These are phyloP conservation scores for Plectropomus leopardus DNA, from an alignment of 2,113 vertebrate genomes.

Conservation along the genomic window DNA sequence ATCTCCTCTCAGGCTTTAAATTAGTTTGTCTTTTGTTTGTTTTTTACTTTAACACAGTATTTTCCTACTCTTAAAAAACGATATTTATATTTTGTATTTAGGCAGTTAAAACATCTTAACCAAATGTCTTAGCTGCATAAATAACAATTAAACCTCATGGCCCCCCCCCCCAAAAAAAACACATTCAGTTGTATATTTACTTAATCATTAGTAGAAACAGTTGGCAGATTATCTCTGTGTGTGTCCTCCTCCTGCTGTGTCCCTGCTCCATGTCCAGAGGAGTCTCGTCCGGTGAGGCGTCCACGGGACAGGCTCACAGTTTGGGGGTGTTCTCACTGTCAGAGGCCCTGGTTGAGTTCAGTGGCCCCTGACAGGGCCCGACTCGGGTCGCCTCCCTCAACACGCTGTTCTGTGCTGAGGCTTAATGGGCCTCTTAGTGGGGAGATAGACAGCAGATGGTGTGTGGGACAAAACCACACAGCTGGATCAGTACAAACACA, in stretches of 20 bases:
- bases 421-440: not conserved
- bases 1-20: not conserved
- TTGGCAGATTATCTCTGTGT: not conserved
- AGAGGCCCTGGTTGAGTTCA: slow-evolving; percentile 7
- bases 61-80: not conserved
- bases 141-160: too few relatives aligned
- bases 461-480: slow-evolving; percentile 14
- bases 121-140: not conserved
- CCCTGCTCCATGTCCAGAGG: not conserved
- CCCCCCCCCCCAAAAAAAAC: too few relatives aligned
- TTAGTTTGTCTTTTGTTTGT: too few relatives aligned
- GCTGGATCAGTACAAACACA: slow-evolving; percentile 10
- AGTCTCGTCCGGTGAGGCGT: not conserved
- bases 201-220: not conserved
- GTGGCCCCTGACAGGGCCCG: not conserved
- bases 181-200: not conserved
- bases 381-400: slow-evolving; percentile 14
- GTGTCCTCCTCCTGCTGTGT: not conserved
- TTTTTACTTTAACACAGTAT: too few relatives aligned
- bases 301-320: not conserved
- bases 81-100: too few relatives aligned
- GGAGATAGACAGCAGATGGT: slow-evolving; percentile 31
- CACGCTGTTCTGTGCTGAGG: not conserved
- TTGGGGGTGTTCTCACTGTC: not conserved
- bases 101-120: not conserved